These are phyloP conservation scores for Petrocephalus microphthalmus DNA, from an alignment of 2,113 vertebrate species.

Conservation along the genomic window DNA sequence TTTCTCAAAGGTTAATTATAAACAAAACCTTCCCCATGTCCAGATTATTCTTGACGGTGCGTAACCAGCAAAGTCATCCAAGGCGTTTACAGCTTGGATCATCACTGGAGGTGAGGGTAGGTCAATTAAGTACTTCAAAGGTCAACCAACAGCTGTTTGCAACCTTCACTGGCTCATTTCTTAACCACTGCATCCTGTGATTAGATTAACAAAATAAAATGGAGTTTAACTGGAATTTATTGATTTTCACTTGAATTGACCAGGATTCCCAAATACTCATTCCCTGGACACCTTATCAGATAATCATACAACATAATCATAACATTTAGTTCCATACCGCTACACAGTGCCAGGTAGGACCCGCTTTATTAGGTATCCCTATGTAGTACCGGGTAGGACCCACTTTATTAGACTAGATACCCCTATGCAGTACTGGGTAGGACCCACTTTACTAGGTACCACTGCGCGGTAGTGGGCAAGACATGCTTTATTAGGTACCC, in stretches of 20 bases:
- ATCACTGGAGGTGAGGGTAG: background rate
- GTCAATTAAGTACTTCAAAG: background rate
- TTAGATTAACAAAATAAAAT: background rate
- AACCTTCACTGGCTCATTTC: background rate
- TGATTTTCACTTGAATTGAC: background rate
- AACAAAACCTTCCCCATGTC: background rate
- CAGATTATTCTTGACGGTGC: background rate
- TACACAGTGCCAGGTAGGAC: background rate
- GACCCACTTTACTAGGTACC: background rate
- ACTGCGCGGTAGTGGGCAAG: too few relatives aligned
- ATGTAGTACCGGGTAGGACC: background rate
- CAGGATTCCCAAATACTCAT: background rate
- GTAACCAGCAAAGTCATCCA: background rate
- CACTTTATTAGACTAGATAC: background rate
- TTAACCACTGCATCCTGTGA: background rate
- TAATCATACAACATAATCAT: background rate
- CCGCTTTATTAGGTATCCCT: background rate
- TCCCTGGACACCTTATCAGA: background rate
- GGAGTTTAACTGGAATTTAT: background rate
- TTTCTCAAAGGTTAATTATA: constrained; percentile 9
- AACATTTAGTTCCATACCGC: too few relatives aligned
- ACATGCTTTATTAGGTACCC: too few relatives aligned
- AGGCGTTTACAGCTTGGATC: background rate
- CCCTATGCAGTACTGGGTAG: background rate
- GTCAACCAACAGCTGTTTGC: background rate